These are phyloP conservation scores for Allophyes oxyacanthae DNA, from an alignment of 2,888 invertebrate genomes.

Conservation along the genomic window DNA sequence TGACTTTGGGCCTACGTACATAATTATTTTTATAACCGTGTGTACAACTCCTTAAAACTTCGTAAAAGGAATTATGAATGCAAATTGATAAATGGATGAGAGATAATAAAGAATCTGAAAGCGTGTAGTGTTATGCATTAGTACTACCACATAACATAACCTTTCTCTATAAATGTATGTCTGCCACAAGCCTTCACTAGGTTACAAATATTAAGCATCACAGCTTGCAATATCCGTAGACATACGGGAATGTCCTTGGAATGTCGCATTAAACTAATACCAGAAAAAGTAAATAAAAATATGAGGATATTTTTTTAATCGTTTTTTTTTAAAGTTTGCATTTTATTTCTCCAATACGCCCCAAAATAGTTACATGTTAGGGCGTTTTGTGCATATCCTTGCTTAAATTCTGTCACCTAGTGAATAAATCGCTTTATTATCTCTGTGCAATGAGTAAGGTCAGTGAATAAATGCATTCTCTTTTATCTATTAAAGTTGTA, in stretches of 20 bases:
- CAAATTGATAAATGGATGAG: conserved; percentile 12
- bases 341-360: too few species aligned
- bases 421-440: conserved; percentile 6
- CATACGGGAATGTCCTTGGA: too few species aligned
- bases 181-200: neutral
- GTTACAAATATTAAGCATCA: too few species aligned
- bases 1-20: neutral
- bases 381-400: too few species aligned
- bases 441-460: conserved; percentile 4
- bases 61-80: neutral
- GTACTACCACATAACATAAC: neutral
- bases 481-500: conserved; percentile 66
- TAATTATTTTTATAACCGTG: too few species aligned
- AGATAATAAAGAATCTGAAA: conserved; percentile 5
- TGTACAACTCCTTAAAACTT: conserved; percentile 3
- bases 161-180: neutral
- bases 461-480: conserved; percentile 25
- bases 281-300: too few species aligned
- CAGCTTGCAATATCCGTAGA: too few species aligned
- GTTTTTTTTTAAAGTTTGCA: too few species aligned
- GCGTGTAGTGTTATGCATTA: neutral
- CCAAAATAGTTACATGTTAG: too few species aligned
- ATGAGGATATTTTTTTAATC: too few species aligned
- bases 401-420: neutral
- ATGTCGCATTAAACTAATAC: too few species aligned